phyloP scores from a whole-genome alignment of 2,888 invertebrate genomes.

The Blomia tropicalis region DNA sequence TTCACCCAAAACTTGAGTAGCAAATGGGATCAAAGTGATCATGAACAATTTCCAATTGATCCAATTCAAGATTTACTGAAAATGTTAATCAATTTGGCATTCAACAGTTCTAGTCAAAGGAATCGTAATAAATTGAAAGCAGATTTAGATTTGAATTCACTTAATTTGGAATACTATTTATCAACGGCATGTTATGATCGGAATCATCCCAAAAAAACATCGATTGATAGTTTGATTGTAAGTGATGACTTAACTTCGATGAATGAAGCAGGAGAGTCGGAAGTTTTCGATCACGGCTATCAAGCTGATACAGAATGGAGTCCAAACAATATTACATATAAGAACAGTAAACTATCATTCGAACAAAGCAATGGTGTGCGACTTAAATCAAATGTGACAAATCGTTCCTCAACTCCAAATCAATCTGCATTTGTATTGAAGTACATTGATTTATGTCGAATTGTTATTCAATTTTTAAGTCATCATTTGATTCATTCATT shows the following conservation, averaged over 20 bases:
- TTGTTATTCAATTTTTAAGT: neutral
- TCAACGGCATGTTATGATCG: too few relatives aligned
- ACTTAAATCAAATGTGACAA: neutral
- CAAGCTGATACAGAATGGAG: slow-evolving; percentile 20
- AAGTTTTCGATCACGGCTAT: slow-evolving; percentile 17
- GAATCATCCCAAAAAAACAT: neutral
- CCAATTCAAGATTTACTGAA: slow-evolving; percentile 6
- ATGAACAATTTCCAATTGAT: neutral
- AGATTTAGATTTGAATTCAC: neutral
- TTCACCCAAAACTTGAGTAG: neutral
- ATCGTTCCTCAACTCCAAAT: neutral
- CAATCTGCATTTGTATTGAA: neutral
- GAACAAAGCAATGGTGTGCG: neutral
- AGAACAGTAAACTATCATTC: neutral
- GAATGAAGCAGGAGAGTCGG: slow-evolving; percentile 5
- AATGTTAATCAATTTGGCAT: slow-evolving; percentile 3
- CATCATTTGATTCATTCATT: neutral
- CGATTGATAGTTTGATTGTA: neutral
- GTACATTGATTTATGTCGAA: too few relatives aligned
- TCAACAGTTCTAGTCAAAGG: slow-evolving; percentile 1
- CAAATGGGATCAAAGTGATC: neutral
- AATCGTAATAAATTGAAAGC: neutral
- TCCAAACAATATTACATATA: neutral
- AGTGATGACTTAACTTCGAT: neutral
- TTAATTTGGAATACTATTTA: neutral